Evolutionary conservation across 2,888 invertebrate species (phyloP), one percentile per base, ranked within the genome.

Genomic region (Hydraecia micacea): DNA sequence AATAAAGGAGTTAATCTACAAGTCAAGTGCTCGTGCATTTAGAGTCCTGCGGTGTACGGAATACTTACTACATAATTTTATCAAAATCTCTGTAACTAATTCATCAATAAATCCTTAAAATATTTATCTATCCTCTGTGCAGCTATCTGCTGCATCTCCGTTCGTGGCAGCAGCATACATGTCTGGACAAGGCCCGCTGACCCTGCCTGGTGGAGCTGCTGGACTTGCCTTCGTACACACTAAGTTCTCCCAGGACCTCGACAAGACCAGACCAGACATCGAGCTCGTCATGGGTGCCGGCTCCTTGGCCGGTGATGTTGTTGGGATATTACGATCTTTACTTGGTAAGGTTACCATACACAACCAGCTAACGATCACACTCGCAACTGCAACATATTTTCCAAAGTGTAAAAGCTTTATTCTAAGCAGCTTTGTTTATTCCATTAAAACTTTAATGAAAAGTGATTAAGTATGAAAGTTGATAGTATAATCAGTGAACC

Each of bases 221-320:
- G 98, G 97, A 0, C 93, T 98, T 25, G 98, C 98, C 0, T 98
- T 98, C 92, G 90, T 98, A 0, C 97, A 98, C 80, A 98, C 98
- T 0, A 97, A 97, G 73, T 97, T 97, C 77, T 97, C 97, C 0
- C 89, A 91, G 1, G 96, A 97, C 75, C 97, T 97, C 83, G 97
- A 97, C 88, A 97, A 98, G 0, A 98, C 98, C 83, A 97, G 99
- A 80, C 98, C 99, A 0, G 98, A 99, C 89, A 97, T 99, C 80
- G 98, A 99, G 92, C 95, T 99, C 25, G 98, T 99, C 15, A 97
- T 98, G 94, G 98, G 98, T 0, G 97, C 98, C 25, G 98, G 98
- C 0, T 98, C 98, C 0, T 93, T 98, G 15, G 98, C 98, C 74
- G 98, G 98, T 0, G 98, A 98, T 91, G 94, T 97, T 21, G 97